Percentiles rank a stretch among this genome's conserved stretches.
These are phyloP conservation scores for Sepiola atlantica DNA, from an alignment of 2,888 invertebrate species.

Conservation along the genomic window DNA sequence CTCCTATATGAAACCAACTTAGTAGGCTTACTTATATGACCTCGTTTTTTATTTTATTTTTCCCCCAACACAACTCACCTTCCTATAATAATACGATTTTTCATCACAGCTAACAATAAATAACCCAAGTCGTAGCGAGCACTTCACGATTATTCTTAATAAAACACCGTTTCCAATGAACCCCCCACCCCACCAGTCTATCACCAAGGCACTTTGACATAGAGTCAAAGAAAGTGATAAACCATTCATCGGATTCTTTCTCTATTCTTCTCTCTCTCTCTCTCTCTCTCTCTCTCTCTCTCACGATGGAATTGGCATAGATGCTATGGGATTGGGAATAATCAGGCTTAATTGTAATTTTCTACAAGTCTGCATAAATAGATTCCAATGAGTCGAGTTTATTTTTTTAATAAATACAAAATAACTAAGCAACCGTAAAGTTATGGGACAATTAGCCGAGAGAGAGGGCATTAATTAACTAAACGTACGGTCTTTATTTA, in stretches of 20 bases:
- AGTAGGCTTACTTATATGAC: neutral
- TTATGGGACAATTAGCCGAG: neutral
- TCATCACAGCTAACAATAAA: constrained; percentile 32
- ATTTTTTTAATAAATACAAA: neutral
- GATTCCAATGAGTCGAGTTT: neutral
- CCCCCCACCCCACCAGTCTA: neutral
- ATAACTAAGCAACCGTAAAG: neutral
- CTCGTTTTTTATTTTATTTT: neutral
- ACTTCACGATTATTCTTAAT: neutral
- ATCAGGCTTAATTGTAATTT: neutral
- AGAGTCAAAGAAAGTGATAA: neutral
- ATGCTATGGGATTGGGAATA: neutral
- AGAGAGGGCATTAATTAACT: neutral
- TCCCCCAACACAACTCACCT: neutral
- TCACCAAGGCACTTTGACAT: neutral
- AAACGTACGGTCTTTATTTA: neutral
- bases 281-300: too few relatives aligned
- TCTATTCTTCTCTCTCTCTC: too few relatives aligned
- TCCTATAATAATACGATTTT: constrained; percentile 32
- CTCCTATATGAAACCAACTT: constrained; percentile 15
- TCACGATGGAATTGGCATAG: too few relatives aligned
- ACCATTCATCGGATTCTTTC: neutral
- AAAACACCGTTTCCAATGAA: neutral
- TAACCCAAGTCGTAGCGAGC: neutral
- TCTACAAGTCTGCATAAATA: neutral